Evolutionary conservation across 2,797 vertebrate species (phyloP).

Genomic region (Coranthus polyacanthus): DNA sequence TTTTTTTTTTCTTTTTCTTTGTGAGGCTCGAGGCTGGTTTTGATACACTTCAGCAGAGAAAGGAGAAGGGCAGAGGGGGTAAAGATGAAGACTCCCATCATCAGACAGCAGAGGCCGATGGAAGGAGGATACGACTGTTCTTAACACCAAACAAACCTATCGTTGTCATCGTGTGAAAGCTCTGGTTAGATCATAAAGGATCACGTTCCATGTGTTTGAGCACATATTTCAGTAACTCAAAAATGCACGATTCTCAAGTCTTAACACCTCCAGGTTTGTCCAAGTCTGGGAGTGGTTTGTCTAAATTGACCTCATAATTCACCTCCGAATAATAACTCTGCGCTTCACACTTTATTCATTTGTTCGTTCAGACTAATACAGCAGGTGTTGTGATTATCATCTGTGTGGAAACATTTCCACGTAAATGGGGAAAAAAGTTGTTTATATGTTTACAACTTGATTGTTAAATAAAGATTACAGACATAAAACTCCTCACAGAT

Average conservation of each 20-base stretch:
- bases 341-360: background rate
- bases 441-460: background rate
- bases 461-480: background rate
- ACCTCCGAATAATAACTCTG: background rate
- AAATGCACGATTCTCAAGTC: background rate
- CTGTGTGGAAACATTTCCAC: background rate
- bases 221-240: background rate
- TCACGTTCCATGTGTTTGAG: background rate
- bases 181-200: background rate
- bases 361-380: too few species aligned
- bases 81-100: slow-evolving; percentile 8
- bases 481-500: background rate
- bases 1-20: slow-evolving; percentile 16
- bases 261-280: background rate
- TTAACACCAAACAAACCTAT: too few species aligned
- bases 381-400: too few species aligned
- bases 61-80: background rate
- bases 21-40: slow-evolving; percentile 25
- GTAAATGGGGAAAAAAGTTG: background rate
- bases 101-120: background rate
- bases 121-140: background rate
- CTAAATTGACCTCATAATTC: background rate
- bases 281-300: background rate
- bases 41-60: slow-evolving; percentile 32
- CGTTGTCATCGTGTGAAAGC: background rate